Evolutionary conservation across 1,140 invertebrate species (phyloP), one percentile per base, ranked within the genome.

Genomic region (Formica selysi): DNA sequence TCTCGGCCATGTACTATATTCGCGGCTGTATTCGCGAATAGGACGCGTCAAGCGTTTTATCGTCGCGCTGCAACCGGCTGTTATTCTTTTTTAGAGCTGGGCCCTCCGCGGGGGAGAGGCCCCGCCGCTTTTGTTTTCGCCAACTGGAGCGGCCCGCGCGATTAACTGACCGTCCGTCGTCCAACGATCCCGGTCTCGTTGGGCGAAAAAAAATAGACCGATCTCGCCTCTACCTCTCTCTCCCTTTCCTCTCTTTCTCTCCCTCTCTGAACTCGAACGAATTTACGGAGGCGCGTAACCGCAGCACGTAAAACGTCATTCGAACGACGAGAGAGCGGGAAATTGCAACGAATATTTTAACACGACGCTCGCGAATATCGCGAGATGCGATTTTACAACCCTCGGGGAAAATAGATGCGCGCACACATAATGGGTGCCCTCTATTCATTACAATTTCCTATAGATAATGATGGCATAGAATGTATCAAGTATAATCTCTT

Each of bases 61-160:
- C 81, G 64, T 22, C 59, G 6, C 22, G 71, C 16, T 36, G 32
- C 64, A 38, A 59, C 26, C 57, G 54, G 54, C 19, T 74, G 38
- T 84, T 65, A 64, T 84, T 84, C 76, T 84, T 76, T 84, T 70
- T 65, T 44, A 19, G 13, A 62, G 44, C 13, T 51, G 59, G 11
- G n/a, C 16, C 64, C 44, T 22, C 67, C 22, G 38, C 26, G 51
- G 5, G 36, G 3, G 10, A 16, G 70, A 38, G 44, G 32, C 8
- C 41, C 22, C n/a, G 29, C 22, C 62, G 62, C 76, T 89, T 89
- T 87, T 84, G 85, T 86, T 86, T 86, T 73, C 67, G 67, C 67
- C 59, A 86, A 86, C 76, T 86, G 78, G 32, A 86, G 76, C 85
- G 85, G 29, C 32, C 59, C 7, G 48, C 11, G 44, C 67, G 85